Conservation (phyloP, 2,797 vertebrate genomes). For the Antennarius maculatus region DNA sequence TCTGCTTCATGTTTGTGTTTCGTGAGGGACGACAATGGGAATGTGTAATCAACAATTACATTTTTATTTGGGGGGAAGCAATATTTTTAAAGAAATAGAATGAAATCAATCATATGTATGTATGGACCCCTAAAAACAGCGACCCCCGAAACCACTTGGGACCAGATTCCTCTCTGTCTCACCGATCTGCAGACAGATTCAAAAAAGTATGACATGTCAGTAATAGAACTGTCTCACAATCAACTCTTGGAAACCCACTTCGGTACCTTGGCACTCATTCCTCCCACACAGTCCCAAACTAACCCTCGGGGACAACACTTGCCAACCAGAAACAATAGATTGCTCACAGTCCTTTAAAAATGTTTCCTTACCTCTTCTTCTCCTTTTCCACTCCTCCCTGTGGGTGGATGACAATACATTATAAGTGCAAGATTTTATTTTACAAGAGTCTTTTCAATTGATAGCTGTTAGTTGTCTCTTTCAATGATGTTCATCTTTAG, state of each 20-base stretch:
- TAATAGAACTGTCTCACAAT: conserved; percentile 65
- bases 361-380: conserved; percentile 44
- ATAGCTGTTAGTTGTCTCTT: conserved; percentile 61
- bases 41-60: conserved; percentile 12
- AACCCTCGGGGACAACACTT: conserved; percentile 63
- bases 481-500: conserved; percentile 42
- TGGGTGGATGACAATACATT: conserved; percentile 62
- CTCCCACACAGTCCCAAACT: conserved; percentile 51
- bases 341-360: conserved; percentile 55
- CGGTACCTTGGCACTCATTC: conserved; percentile 42
- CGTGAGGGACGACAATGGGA: neutral
- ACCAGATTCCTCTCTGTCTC: conserved; percentile 37
- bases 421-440: conserved; percentile 70
- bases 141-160: conserved; percentile 26
- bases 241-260: conserved; percentile 44
- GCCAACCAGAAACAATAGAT: conserved; percentile 66
- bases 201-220: conserved; percentile 51
- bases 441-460: conserved; percentile 46
- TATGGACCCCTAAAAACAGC: conserved; percentile 10
- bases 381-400: conserved; percentile 36
- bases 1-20: conserved; percentile 9
- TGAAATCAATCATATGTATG: conserved; percentile 9
- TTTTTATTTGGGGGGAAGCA: conserved; percentile 16
- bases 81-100: conserved; percentile 1
- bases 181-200: conserved; percentile 40